Conservation (phyloP, 37 sponge, comb jelly and placozoan genomes). For the Crambe crambe region DNA sequence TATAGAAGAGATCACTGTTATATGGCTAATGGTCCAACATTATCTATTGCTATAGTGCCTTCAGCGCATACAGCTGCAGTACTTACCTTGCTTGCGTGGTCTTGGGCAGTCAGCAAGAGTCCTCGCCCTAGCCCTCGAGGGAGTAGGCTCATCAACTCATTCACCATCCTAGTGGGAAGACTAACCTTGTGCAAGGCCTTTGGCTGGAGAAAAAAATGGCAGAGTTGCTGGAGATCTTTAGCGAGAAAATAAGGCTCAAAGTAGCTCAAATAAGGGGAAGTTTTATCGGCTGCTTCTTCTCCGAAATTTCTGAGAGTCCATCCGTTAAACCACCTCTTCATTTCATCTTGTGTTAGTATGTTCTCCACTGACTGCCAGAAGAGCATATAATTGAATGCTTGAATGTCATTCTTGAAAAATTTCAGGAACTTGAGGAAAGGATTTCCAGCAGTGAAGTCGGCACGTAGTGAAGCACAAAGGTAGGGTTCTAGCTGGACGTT, state of each 20-base stretch:
- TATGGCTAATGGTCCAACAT: not conserved
- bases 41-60: not conserved
- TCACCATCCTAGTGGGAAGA: constrained; percentile 23
- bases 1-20: constrained; percentile 9
- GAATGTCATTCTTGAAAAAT: not conserved
- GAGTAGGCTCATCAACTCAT: constrained; percentile 28
- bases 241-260: constrained; percentile 30
- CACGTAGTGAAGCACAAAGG: constrained; percentile 55
- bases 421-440: constrained; percentile 50
- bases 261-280: constrained; percentile 24
- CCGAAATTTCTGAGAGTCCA: not conserved
- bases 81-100: constrained; percentile 48
- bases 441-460: constrained; percentile 51
- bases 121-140: constrained; percentile 65
- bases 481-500: constrained; percentile 27
- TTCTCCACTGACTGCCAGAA: constrained; percentile 70
- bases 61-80: not conserved
- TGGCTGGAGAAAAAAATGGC: constrained; percentile 36
- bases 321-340: constrained; percentile 28
- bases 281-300: not conserved
- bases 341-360: constrained; percentile 60
- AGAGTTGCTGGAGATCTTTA: constrained; percentile 25
- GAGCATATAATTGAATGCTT: constrained; percentile 41
- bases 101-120: constrained; percentile 52
- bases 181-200: constrained; percentile 14